Conservation (phyloP, 2,888 invertebrate genomes). For the Drosophila picticornis region DNA sequence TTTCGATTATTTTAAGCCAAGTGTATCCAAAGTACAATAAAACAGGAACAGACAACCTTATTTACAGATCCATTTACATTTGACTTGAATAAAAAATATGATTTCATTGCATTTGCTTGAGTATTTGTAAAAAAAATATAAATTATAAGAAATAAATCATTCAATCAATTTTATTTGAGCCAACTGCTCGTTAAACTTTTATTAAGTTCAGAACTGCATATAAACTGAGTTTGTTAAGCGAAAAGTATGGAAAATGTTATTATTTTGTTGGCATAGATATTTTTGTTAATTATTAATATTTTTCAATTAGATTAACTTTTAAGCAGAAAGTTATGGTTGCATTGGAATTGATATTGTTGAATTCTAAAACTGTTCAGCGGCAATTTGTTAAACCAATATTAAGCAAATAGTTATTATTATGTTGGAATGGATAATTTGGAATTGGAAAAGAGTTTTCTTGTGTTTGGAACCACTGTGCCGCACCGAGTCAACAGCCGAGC, state of each 20-base stretch:
- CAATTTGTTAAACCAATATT: not conserved
- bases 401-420: not conserved
- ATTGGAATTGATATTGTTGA: not conserved
- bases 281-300: not conserved
- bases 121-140: not conserved
- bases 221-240: not conserved
- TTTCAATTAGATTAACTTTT: not conserved
- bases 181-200: not conserved
- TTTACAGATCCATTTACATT: not conserved
- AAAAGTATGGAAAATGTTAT: not conserved
- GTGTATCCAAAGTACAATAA: not conserved
- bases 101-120: not conserved
- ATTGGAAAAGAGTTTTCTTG: not conserved
- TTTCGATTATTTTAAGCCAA: not conserved
- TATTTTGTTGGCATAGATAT: not conserved
- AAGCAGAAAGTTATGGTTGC: not conserved
- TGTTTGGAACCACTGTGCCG: constrained; percentile 5
- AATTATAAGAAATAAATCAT: not conserved
- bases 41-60: not conserved
- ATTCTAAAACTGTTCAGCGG: not conserved
- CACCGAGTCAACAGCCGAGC: constrained; percentile 26
- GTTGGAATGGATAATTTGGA: not conserved
- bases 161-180: not conserved
- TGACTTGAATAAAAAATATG: not conserved
- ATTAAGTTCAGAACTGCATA: not conserved